phyloP scores from a whole-genome alignment of 2,797 vertebrate genomes.

The Xiphophorus birchmanni region DNA sequence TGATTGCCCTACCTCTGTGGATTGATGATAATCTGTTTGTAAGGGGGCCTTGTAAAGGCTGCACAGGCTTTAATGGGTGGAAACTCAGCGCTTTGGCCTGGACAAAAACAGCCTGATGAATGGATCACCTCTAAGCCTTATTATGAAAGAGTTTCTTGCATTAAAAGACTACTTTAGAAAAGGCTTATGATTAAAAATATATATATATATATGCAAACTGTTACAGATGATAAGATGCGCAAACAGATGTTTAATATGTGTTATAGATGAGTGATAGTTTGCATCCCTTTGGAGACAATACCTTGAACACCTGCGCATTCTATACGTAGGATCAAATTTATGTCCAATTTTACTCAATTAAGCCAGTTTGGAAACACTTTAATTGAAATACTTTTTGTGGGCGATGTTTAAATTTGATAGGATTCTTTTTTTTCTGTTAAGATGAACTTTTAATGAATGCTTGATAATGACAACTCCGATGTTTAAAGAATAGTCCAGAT shows the following conservation, averaged over 20 bases:
- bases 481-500: neutral
- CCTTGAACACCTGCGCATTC: neutral
- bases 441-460: neutral
- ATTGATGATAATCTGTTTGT: conserved; percentile 80
- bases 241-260: neutral
- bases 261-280: neutral
- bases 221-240: neutral
- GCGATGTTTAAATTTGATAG: neutral
- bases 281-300: neutral
- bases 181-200: neutral
- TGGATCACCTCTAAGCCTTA: conserved; percentile 10
- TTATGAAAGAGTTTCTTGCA: conserved; percentile 10
- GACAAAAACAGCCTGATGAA: conserved; percentile 15
- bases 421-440: no score
- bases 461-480: neutral
- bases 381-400: neutral
- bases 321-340: neutral
- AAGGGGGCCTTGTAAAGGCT: conserved; percentile 62
- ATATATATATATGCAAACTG: no score
- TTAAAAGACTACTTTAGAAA: neutral
- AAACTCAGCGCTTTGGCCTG: conserved; percentile 12
- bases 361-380: neutral
- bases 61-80: conserved; percentile 47
- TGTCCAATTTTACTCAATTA: neutral
- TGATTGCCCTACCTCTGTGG: conserved; percentile 72